Conservation (phyloP, 1,140 invertebrate genomes). For the Pinna nobilis region DNA sequence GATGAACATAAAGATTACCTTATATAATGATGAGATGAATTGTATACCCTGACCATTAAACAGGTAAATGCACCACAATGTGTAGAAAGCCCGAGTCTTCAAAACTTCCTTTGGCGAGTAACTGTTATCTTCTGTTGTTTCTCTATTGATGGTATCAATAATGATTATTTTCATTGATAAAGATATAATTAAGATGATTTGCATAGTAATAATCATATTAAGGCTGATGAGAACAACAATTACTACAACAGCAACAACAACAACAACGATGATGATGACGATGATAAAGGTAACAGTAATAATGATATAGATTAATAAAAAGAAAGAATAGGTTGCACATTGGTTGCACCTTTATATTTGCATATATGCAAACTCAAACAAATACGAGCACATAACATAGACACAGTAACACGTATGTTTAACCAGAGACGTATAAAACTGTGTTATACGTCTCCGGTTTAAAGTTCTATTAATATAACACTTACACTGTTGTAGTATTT, state of each 20-base stretch:
- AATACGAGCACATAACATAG: no score
- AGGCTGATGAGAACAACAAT: neutral
- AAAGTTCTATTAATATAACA: no score
- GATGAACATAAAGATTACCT: slow-evolving; percentile 70
- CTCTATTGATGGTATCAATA: no score
- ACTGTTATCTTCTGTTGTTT: no score
- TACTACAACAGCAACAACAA: neutral
- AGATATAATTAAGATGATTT: neutral
- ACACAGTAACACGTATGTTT: no score
- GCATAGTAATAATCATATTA: neutral
- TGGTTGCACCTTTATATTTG: no score
- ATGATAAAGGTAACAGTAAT: neutral
- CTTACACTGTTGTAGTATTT: no score
- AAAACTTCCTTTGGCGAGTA: slow-evolving; percentile 51
- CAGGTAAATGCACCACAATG: slow-evolving; percentile 73
- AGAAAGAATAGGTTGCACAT: no score
- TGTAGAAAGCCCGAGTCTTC: slow-evolving; percentile 60
- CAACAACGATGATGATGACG: neutral
- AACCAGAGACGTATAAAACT: no score
- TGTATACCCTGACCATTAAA: slow-evolving; percentile 73
- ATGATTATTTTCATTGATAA: neutral
- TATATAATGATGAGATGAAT: slow-evolving; percentile 75
- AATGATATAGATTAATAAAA: neutral
- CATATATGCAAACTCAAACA: no score
- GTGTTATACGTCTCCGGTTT: no score